A percentile compares a stretch with the other conserved stretches of the same genome.
phyloP scores from a whole-genome alignment of 2,113 vertebrate species.

The Rattus norvegicus region GRCr8 NC_086039.1:157427501-157428000 shows the following conservation, averaged over 20 bases:
- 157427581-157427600: constrained; percentile 52
- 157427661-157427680: neutral
- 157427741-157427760: neutral
- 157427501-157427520: neutral
- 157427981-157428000: neutral
- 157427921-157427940: no score
- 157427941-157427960: neutral
- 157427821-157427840: neutral
- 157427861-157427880: constrained; percentile 28
- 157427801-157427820: neutral
- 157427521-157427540: neutral
- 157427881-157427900: neutral
- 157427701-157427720: constrained; percentile 17
- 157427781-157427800: neutral
- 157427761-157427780: neutral
- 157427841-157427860: neutral
- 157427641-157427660: constrained; percentile 12
- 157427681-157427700: neutral
- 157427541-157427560: neutral
- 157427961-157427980: neutral
- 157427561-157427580: constrained; percentile 59
- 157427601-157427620: constrained; percentile 50
- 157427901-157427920: neutral
- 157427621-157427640: neutral
- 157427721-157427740: neutral